A percentile compares a stretch with the other conserved stretches of the same genome.
These are phyloP conservation scores for Tenualosa ilisha DNA, from an alignment of 2,797 vertebrate genomes.

Conservation along the genomic window DNA sequence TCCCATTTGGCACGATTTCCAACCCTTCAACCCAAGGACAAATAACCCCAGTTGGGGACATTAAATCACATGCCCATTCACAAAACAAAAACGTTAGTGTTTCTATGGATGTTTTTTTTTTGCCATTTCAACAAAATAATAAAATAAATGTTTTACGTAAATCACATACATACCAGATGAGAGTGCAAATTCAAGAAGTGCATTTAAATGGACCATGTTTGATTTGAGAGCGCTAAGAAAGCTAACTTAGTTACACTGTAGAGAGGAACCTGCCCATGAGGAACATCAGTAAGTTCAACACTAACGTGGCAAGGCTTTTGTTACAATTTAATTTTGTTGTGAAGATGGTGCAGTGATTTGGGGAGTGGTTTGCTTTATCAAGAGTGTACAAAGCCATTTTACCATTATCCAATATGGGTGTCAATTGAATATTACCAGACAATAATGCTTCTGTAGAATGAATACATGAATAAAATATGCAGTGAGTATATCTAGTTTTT, in stretches of 20 bases:
- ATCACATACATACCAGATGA: conserved; percentile 26
- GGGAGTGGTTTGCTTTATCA: not conserved
- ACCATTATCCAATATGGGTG: not conserved
- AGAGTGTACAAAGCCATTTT: not conserved
- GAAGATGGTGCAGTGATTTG: not conserved
- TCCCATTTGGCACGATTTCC: conserved; percentile 99
- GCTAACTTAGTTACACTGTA: not conserved
- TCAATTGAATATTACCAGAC: not conserved
- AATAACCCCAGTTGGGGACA: conserved; percentile 99
- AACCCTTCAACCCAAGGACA: conserved; percentile 99
- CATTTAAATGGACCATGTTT: not conserved
- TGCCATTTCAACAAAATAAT: conserved; percentile 28
- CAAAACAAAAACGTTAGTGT: conserved; percentile 64
- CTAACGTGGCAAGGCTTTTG: not conserved
- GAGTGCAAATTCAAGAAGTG: conserved; percentile 9
- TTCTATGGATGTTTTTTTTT: conserved; percentile 62
- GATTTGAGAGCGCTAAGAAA: not conserved
- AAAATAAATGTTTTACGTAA: conserved; percentile 35
- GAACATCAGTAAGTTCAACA: not conserved
- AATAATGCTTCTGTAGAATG: not conserved
- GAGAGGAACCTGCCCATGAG: not conserved
- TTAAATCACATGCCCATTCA: conserved; percentile 99
- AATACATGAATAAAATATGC: not conserved
- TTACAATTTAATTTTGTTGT: not conserved
- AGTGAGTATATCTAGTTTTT: not conserved